These are phyloP conservation scores for Formica selysi DNA, from an alignment of 1,140 invertebrate species.

Conservation along the genomic window DNA sequence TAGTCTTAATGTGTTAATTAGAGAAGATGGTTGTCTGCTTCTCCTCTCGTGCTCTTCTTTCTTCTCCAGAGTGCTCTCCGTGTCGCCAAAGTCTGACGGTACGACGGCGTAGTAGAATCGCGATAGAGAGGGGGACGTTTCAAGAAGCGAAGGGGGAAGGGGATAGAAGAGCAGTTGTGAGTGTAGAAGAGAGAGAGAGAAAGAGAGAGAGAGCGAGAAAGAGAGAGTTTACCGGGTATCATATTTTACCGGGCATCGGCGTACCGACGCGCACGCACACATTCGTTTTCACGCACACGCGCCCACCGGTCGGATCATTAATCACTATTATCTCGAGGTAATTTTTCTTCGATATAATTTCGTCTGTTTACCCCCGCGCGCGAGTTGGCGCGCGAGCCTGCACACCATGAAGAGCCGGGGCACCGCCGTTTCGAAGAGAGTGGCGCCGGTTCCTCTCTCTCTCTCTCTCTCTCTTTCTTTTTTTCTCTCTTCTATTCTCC, in stretches of 20 bases:
- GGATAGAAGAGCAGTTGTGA: slow-evolving; percentile 12
- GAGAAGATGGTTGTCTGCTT: slow-evolving; percentile 82
- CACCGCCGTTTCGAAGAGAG: slow-evolving; percentile 71
- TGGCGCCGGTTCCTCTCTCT: slow-evolving; percentile 65
- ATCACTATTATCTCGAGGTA: slow-evolving; percentile 84
- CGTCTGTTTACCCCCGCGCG: slow-evolving; percentile 82
- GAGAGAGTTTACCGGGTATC: slow-evolving; percentile 77
- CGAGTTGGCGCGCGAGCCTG: slow-evolving; percentile 77
- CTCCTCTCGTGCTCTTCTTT: slow-evolving; percentile 60
- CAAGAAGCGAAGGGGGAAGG: slow-evolving; percentile 11
- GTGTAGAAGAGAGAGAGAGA: slow-evolving; percentile 40
- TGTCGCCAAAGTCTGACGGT: slow-evolving; percentile 73
- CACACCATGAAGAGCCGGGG: slow-evolving; percentile 66
- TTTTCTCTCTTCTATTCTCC: slow-evolving; percentile 36
- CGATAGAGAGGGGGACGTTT: slow-evolving; percentile 18
- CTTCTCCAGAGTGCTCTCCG: slow-evolving; percentile 60
- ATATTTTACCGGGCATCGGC: slow-evolving; percentile 79
- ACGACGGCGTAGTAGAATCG: slow-evolving; percentile 49
- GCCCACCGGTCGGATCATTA: slow-evolving; percentile 78
- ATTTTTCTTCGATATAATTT: slow-evolving; percentile 85
- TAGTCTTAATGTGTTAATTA: slow-evolving; percentile 87
- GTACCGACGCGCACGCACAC: slow-evolving; percentile 70
- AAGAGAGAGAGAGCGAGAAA: slow-evolving; percentile 62
- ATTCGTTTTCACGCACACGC: slow-evolving; percentile 66
- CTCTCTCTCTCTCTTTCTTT: background rate